phyloP scores from a whole-genome alignment of 2,888 invertebrate genomes.

The Allolobophora icterica region DNA sequence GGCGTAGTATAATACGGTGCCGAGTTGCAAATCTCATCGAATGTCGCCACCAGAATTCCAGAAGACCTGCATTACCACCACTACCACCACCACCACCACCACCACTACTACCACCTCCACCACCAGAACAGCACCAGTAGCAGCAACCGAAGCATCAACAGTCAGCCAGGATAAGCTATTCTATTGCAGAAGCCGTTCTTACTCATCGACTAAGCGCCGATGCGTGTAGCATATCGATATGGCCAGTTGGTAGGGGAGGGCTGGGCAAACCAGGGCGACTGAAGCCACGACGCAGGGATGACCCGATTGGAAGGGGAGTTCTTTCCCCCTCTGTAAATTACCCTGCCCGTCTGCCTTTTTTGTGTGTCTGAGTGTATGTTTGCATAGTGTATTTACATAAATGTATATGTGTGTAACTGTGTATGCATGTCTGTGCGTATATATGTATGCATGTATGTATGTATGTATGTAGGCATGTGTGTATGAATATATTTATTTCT shows the following conservation, averaged over 20 bases:
- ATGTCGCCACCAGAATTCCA: background rate
- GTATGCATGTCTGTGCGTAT: background rate
- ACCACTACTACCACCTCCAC: too few species aligned
- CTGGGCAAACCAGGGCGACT: background rate
- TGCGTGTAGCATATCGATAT: constrained; percentile 2
- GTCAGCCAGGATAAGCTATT: background rate
- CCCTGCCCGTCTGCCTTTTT: background rate
- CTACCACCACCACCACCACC: background rate
- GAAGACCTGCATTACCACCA: background rate
- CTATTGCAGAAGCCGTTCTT: constrained; percentile 8
- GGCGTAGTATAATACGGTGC: too few species aligned
- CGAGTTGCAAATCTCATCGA: background rate
- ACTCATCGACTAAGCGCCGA: constrained; percentile 1
- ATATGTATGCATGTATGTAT: too few species aligned
- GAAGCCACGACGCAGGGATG: background rate
- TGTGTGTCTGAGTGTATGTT: background rate
- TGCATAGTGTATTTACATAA: background rate
- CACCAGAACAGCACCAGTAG: too few species aligned
- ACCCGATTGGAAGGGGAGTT: background rate
- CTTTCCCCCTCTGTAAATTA: background rate
- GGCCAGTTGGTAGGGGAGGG: background rate
- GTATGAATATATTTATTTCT: too few species aligned
- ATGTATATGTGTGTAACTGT: background rate
- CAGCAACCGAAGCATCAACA: background rate
- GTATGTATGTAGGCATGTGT: too few species aligned